These are phyloP conservation scores for Catocala sponsa DNA, from an alignment of 2,888 invertebrate species.

Conservation along the genomic window DNA sequence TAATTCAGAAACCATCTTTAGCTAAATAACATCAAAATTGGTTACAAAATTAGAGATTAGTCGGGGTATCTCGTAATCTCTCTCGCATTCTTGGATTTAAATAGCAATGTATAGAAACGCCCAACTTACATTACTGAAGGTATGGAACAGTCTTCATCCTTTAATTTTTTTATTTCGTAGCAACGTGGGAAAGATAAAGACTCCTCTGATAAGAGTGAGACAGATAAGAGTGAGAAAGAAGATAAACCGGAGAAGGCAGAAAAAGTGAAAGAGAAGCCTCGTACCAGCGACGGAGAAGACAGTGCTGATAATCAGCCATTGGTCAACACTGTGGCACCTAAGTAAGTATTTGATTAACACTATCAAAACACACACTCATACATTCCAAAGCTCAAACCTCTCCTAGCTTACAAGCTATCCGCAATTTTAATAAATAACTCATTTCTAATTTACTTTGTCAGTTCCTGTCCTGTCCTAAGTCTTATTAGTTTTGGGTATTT, in stretches of 20 bases:
- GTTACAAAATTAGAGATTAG: no score
- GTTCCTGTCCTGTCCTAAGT: no score
- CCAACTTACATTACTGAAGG: neutral
- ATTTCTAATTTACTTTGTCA: no score
- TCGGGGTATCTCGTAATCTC: no score
- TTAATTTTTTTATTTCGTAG: conserved; percentile 25
- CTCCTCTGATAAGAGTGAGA: conserved; percentile 80
- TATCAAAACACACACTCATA: neutral
- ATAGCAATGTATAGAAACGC: neutral
- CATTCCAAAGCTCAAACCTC: no score
- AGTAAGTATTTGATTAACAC: conserved; percentile 60
- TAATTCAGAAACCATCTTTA: no score
- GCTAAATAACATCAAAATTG: no score
- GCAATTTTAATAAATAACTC: no score
- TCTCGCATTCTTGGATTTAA: no score
- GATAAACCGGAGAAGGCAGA: conserved; percentile 73
- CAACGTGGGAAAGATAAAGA: conserved; percentile 79
- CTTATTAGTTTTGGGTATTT: no score
- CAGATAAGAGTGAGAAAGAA: conserved; percentile 79
- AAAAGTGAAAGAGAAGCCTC: conserved; percentile 73
- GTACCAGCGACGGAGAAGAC: conserved; percentile 80
- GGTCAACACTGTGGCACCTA: conserved; percentile 73
- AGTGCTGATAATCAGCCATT: conserved; percentile 85
- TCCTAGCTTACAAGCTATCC: no score
- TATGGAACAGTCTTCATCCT: no score